Percentiles rank a stretch among this genome's conserved stretches.
Conservation (phyloP, 2,888 invertebrate genomes). For the Glyphotaelius pellucidus region DNA sequence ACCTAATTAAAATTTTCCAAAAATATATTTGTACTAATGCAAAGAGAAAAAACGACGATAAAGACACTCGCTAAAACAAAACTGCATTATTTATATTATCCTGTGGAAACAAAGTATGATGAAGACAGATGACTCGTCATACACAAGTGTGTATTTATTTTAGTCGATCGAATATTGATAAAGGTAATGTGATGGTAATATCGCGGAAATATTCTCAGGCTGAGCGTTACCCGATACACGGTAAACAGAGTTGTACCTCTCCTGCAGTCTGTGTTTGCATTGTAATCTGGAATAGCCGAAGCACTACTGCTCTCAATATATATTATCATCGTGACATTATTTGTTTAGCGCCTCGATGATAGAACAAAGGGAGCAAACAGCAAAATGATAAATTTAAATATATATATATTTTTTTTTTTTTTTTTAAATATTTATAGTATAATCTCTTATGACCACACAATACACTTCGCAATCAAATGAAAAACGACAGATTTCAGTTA, state of each 20-base stretch:
- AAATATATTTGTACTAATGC: neutral
- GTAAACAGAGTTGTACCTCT: conserved; percentile 18
- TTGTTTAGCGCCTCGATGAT: neutral
- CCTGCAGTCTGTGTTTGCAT: conserved; percentile 11
- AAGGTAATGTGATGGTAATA: neutral
- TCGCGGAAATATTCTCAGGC: conserved; percentile 15
- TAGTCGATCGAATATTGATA: neutral
- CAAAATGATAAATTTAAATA: no score
- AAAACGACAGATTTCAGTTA: neutral
- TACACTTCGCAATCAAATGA: neutral
- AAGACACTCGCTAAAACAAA: neutral
- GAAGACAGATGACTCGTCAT: neutral
- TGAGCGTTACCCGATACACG: conserved; percentile 31
- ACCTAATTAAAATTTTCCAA: neutral
- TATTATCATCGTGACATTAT: neutral
- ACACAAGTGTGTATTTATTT: neutral
- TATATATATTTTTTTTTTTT: no score
- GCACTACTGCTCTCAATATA: conserved; percentile 5
- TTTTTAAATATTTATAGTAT: neutral
- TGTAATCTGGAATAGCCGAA: neutral
- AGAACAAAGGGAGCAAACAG: neutral
- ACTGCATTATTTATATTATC: neutral
- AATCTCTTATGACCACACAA: neutral
- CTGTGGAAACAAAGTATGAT: neutral
- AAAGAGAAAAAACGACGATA: neutral